Evolutionary conservation across 1,140 invertebrate species (phyloP).

Genomic region (Antheraea pernyi): DNA sequence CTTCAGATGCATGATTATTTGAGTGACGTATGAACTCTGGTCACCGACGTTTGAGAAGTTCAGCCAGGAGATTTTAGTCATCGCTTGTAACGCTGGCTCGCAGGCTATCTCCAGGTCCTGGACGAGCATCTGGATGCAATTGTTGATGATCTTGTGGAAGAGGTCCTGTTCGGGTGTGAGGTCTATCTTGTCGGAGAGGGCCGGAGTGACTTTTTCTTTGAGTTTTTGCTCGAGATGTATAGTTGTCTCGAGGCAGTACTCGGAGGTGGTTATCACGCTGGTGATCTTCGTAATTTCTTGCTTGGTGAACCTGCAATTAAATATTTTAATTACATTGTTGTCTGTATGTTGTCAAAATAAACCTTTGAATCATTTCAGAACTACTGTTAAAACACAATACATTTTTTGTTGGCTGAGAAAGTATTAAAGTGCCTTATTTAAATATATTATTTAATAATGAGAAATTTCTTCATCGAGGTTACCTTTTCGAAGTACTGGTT

Average conservation of each 20-base stretch:
- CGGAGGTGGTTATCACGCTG: constrained; percentile 96
- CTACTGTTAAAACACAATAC: too few relatives aligned
- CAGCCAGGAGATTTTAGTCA: constrained; percentile 97
- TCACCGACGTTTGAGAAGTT: constrained; percentile 96
- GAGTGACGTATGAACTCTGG: constrained; percentile 96
- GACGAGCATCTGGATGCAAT: constrained; percentile 95
- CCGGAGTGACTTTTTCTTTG: constrained; percentile 92
- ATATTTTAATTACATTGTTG: too few relatives aligned
- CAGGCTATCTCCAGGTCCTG: constrained; percentile 97
- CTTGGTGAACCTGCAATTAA: constrained; percentile 84
- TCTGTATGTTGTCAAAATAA: too few relatives aligned
- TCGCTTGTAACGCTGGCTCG: constrained; percentile 94
- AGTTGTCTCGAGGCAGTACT: constrained; percentile 99
- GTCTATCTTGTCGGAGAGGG: constrained; percentile 89
- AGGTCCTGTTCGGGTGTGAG: constrained; percentile 95
- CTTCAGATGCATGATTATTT: constrained; percentile 93
- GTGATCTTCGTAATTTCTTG: constrained; percentile 95
- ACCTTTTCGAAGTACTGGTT: too few relatives aligned
- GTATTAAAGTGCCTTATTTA: too few relatives aligned
- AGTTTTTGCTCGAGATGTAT: constrained; percentile 98
- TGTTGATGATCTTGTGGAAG: constrained; percentile 93
- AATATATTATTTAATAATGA: too few relatives aligned
- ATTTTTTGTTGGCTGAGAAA: too few relatives aligned
- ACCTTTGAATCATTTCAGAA: too few relatives aligned
- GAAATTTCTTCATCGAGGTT: too few relatives aligned